Evolutionary conservation across 53 echinoderm and acorn worm species (phyloP), one percentile per base, ranked within the genome.

Genomic region (Luidia sarsii): DNA sequence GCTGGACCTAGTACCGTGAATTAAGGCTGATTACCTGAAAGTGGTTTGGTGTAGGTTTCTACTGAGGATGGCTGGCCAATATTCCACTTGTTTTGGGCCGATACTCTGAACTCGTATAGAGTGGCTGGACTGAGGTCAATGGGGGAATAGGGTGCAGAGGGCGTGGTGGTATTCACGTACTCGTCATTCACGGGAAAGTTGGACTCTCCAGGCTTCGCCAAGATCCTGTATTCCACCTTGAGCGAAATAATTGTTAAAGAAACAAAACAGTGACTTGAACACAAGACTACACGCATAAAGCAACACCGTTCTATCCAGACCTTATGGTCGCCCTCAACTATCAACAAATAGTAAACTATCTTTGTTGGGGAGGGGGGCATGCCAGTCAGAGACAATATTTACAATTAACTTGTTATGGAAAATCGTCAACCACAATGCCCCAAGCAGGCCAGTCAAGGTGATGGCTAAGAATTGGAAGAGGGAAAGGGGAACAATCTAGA

Each of bases 11-110:
- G n/a, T n/a, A n/a, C n/a, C n/a, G n/a, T n/a, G n/a, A n/a, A n/a
- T n/a, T n/a, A n/a, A n/a, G n/a, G n/a, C n/a, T n/a, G n/a, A n/a
- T 64, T 2, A 64, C 64, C 37, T 64, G 64, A 16, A 19, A 24
- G 38, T 21, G 38, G 36, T 34, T 64, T 38, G 7, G 64, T 64
- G 9, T 36, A 64, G 5, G 21, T 38, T 38, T 19, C 36, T 21
- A 38, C 1, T 0, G 1, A 3, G 4, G 9, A 0, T 3, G 35
- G 21, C 13, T 1, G 7, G 35, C 64, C 64, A 19, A 13, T 27
- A 29, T 36, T 36, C 38, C 13, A 36, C 19, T 64, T 7, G 18
- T 64, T 64, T 1, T 64, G 35, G 38, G 64, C 64, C 36, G 36
- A 13, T 36, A 64, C 22, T 0, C 18, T 37, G 19, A 64, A 64